A percentile compares a stretch with the other conserved stretches of the same genome.
These are phyloP conservation scores for Psephotus haematonotus DNA, from an alignment of 2,113 vertebrate genomes.

Conservation along the genomic window DNA sequence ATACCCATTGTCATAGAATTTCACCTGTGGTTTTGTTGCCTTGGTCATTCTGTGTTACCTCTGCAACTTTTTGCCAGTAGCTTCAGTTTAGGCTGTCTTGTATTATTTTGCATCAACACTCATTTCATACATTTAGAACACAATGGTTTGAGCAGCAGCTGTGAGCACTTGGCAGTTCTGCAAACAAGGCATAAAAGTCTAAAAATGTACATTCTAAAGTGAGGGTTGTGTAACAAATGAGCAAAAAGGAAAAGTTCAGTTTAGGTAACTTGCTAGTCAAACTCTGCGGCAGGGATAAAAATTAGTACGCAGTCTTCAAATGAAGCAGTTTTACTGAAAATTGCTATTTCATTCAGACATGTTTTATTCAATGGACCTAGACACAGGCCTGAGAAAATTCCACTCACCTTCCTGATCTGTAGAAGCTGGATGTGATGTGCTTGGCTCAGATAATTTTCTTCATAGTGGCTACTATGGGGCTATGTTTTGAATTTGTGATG, in stretches of 20 bases:
- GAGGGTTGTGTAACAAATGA: background rate
- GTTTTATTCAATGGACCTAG: background rate
- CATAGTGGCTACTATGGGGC: background rate
- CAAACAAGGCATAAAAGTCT: background rate
- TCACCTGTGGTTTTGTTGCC: background rate
- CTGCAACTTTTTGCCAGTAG: background rate
- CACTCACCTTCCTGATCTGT: background rate
- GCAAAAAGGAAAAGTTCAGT: constrained; percentile 1
- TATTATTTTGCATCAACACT: background rate
- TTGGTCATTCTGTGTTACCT: background rate
- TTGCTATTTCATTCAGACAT: background rate
- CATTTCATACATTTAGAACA: background rate
- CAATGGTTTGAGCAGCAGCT: background rate
- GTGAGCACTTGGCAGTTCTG: background rate
- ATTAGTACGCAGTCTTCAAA: background rate
- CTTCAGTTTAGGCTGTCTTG: background rate
- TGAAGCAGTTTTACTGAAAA: background rate
- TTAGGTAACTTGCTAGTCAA: background rate
- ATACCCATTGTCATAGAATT: background rate
- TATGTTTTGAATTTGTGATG: background rate
- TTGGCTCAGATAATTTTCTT: background rate
- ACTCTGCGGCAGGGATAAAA: background rate
- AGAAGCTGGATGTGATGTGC: background rate
- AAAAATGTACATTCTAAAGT: background rate
- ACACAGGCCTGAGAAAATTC: background rate